phyloP scores from a whole-genome alignment of 2,797 vertebrate genomes.

The Sylvilagus floridanus region DNA sequence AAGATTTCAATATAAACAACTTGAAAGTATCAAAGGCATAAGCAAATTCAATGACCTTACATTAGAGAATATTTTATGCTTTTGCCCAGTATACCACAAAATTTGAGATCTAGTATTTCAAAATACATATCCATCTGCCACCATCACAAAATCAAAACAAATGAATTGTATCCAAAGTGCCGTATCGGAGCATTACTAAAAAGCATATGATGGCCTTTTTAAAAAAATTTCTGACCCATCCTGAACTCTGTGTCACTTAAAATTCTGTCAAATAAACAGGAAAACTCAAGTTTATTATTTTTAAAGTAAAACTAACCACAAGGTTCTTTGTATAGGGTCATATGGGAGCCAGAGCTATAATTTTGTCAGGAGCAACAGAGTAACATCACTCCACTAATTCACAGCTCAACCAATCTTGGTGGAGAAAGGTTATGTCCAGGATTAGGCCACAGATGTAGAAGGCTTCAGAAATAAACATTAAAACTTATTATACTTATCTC shows the following conservation, averaged over 20 bases:
- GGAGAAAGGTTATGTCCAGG: not conserved
- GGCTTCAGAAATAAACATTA: slow-evolving; percentile 54
- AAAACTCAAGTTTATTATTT: not conserved
- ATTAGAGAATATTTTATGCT: not conserved
- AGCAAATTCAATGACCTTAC: slow-evolving; percentile 57
- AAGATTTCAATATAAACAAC: slow-evolving; percentile 50
- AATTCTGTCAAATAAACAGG: slow-evolving; percentile 40
- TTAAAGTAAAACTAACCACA: slow-evolving; percentile 58
- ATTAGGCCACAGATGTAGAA: not conserved
- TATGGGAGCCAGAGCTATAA: not conserved
- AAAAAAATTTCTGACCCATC: not conserved
- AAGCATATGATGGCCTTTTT: not conserved
- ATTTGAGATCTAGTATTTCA: not conserved
- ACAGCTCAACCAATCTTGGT: slow-evolving; percentile 11
- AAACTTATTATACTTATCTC: slow-evolving; percentile 12
- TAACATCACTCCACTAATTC: not conserved
- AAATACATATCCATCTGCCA: not conserved
- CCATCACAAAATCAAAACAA: not conserved
- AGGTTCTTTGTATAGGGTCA: slow-evolving; percentile 10
- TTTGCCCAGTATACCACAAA: slow-evolving; percentile 39
- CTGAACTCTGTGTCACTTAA: slow-evolving; percentile 18
- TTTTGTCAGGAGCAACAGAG: slow-evolving; percentile 50
- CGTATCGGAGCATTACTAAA: slow-evolving; percentile 1
- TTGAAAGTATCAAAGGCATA: slow-evolving; percentile 33
- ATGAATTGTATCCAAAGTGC: not conserved